A percentile compares a stretch with the other conserved stretches of the same genome.
phyloP scores from a whole-genome alignment of 2,113 vertebrate genomes.

The Arizona elegans region DNA sequence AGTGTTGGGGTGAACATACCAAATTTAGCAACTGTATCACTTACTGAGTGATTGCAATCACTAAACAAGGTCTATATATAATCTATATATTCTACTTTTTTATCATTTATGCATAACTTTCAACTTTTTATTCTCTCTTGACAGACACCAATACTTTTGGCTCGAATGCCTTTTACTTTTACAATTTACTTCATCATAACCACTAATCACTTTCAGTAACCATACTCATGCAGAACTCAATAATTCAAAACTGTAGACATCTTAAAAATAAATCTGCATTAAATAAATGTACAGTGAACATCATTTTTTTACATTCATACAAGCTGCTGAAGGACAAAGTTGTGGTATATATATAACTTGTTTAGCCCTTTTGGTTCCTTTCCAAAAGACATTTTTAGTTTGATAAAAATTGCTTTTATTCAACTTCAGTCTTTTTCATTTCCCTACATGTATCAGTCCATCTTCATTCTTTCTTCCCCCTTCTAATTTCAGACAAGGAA shows the following conservation, averaged over 20 bases:
- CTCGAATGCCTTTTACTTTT: not conserved
- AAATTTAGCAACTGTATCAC: not conserved
- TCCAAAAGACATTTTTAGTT: not conserved
- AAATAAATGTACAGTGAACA: not conserved
- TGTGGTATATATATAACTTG: not conserved
- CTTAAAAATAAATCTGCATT: not conserved
- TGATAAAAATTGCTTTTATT: not conserved
- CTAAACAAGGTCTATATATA: not conserved
- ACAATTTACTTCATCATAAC: not conserved
- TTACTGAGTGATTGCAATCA: not conserved
- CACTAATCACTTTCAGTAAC: not conserved
- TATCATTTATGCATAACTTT: not conserved
- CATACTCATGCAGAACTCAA: not conserved
- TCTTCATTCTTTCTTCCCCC: not conserved
- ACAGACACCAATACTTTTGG: not conserved
- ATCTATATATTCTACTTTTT: not conserved
- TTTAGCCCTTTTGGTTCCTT: not conserved
- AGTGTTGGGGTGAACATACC: not conserved
- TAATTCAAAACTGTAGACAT: not conserved
- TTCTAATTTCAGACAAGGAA: not conserved
- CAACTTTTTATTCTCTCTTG: not conserved
- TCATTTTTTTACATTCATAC: not conserved
- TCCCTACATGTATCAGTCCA: not conserved
- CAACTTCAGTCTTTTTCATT: not conserved
- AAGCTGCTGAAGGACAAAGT: not conserved